Conservation (phyloP, 2,113 vertebrate genomes). For the Actenoides lindsayi region DNA sequence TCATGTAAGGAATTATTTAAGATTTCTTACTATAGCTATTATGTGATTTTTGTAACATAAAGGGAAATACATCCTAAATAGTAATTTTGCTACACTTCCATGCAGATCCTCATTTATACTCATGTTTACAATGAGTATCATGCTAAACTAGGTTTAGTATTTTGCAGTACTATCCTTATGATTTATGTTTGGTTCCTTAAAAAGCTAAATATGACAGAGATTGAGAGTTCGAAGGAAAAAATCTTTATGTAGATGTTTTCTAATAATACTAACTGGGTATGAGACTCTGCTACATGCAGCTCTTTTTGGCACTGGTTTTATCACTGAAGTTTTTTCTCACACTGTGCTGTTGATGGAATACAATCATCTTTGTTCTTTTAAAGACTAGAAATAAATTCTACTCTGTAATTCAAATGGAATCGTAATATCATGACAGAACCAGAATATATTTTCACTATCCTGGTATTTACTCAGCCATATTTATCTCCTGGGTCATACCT, state of each 20-base stretch:
- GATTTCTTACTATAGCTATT: not conserved
- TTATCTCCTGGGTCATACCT: not conserved
- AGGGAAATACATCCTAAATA: not conserved
- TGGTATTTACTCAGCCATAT: not conserved
- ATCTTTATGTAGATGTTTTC: not conserved
- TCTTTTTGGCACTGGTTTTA: not conserved
- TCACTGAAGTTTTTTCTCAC: not conserved
- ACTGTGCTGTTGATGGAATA: not conserved
- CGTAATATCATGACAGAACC: not conserved
- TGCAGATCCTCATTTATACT: not conserved
- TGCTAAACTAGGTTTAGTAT: not conserved
- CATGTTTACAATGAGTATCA: not conserved
- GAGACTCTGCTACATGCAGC: not conserved
- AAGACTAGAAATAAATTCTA: not conserved
- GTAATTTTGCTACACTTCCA: not conserved
- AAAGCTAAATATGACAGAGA: not conserved
- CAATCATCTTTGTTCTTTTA: not conserved
- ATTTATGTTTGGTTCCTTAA: not conserved
- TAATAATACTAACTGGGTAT: not conserved
- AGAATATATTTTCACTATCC: not conserved
- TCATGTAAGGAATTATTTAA: not conserved
- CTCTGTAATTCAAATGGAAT: not conserved
- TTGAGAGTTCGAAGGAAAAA: not conserved
- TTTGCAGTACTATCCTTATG: not conserved
- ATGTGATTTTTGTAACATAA: not conserved